Conservation (phyloP, 2,888 invertebrate genomes). For the Aphodius granarius region DNA sequence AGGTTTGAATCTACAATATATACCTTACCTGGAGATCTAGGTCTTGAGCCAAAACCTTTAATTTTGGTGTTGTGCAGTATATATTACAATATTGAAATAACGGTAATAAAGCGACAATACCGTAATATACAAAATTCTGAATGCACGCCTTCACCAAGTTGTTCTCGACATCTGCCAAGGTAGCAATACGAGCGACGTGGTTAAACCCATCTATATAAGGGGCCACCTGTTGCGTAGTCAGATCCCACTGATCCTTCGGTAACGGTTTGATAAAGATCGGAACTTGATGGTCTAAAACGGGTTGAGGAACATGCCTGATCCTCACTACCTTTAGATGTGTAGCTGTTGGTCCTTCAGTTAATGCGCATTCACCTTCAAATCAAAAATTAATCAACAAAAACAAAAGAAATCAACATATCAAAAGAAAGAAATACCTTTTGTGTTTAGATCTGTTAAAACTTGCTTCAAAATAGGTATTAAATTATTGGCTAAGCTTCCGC, state of each 20-base stretch:
- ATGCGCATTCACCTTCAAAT: constrained; percentile 48
- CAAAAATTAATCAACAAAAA: not conserved
- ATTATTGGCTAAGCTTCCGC: constrained; percentile 62
- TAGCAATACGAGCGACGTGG: constrained; percentile 87
- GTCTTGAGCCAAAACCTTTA: constrained; percentile 58
- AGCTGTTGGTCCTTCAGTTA: constrained; percentile 80
- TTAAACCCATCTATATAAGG: constrained; percentile 92
- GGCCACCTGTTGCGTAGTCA: constrained; percentile 87
- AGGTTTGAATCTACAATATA: not conserved
- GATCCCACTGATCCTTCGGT: constrained; percentile 77
- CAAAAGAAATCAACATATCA: not conserved
- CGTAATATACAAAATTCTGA: constrained; percentile 85
- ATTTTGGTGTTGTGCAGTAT: constrained; percentile 63
- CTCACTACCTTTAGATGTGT: constrained; percentile 88
- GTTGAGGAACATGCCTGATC: constrained; percentile 77
- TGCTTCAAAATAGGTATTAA: constrained; percentile 77
- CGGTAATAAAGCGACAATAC: constrained; percentile 63
- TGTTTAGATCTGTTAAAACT: constrained; percentile 81
- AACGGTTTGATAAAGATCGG: constrained; percentile 68
- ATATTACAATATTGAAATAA: constrained; percentile 70
- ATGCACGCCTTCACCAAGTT: constrained; percentile 93
- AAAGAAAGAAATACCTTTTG: constrained; percentile 51
- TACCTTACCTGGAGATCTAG: constrained; percentile 49
- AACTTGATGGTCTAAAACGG: constrained; percentile 87
- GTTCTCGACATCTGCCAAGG: constrained; percentile 89